Base-by-base conservation (phyloP, 2,888 invertebrate species). In the Belgica antarctica region DNA sequence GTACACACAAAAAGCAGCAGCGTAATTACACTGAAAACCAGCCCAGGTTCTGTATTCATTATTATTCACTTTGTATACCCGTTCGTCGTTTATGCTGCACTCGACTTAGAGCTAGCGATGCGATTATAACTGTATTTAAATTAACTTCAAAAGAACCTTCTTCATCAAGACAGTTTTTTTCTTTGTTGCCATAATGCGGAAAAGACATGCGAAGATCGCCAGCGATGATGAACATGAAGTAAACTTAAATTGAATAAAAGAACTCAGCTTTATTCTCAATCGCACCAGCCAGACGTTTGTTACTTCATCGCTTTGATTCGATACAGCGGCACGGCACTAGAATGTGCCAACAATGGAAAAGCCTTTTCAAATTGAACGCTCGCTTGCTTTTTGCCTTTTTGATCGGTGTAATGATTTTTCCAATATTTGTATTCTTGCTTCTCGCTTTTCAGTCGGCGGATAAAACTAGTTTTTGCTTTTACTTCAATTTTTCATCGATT, bases 111-210 rank as follows among this genome's bases (percentile, higher is more conserved):
- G 25, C n/a, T 15, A 59, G 59, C 24, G 25, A 12, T 7, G 46
- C 63, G 63, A 68, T 68, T 68, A 68, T 68, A 68, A 68, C 68
- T 68, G 68, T 68, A 68, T 57, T 68, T 68, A 68, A 68, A 68
- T 68, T 28, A 68, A 57, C 68, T 22, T 66, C 47, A 66, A 62
- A 63, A 66, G 41, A 66, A 66, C 65, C 47, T 66, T 66, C 47
- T 68, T 68, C 68, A 68, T 68, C 34, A 68, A 57, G 46, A 19
- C 68, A 12, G 19, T 68, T 68, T 8, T 63, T 31, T 31, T 31
- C 7, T 31, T 19, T 52, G 52, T 52, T 19, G 17, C 22, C 12
- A 31, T 31, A 31, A 31, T 5, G 12, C 52, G 17, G 52, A 52
- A 52, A 22, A 52, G 1, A 22, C 15, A 12, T 41, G 12, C 15